These are phyloP conservation scores for Nipponia nippon DNA, from an alignment of 2,113 vertebrate genomes.

Conservation along the genomic window DNA sequence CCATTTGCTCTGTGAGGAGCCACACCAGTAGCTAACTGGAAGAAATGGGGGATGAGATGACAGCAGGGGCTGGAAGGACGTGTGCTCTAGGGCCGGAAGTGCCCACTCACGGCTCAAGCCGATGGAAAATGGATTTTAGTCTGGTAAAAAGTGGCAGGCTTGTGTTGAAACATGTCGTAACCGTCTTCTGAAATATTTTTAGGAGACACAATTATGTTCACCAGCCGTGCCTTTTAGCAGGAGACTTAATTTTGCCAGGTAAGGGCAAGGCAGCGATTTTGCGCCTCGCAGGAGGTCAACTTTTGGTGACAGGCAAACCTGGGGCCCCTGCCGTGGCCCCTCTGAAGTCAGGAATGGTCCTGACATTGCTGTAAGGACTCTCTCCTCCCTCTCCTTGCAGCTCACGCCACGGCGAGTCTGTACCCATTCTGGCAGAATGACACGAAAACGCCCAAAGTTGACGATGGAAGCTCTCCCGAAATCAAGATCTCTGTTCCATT, in stretches of 20 bases:
- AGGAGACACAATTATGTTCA: neutral
- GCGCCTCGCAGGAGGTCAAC: neutral
- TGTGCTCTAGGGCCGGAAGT: neutral
- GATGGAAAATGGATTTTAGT: neutral
- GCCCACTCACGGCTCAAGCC: neutral
- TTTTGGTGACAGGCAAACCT: no score
- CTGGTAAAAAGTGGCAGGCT: neutral
- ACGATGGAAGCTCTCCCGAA: conserved; percentile 94
- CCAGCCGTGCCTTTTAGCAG: neutral
- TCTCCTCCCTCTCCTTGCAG: conserved; percentile 66
- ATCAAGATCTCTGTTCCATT: conserved; percentile 84
- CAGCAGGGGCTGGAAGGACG: neutral
- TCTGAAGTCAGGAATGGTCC: neutral
- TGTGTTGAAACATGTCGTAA: neutral
- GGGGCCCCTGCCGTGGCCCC: rapidly evolving
- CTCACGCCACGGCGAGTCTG: conserved; percentile 77
- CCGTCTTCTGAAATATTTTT: neutral
- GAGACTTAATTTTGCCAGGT: neutral
- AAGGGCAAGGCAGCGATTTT: neutral
- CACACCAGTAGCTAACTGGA: neutral
- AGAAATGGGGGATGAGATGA: neutral
- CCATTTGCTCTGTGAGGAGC: neutral
- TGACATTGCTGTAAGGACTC: neutral
- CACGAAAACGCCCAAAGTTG: conserved; percentile 92
- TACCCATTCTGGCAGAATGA: conserved; percentile 85